A percentile compares a stretch with the other conserved stretches of the same genome.
Evolutionary conservation across 2,888 invertebrate genomes (phyloP).

Genomic region (Parnassius smintheus): DNA sequence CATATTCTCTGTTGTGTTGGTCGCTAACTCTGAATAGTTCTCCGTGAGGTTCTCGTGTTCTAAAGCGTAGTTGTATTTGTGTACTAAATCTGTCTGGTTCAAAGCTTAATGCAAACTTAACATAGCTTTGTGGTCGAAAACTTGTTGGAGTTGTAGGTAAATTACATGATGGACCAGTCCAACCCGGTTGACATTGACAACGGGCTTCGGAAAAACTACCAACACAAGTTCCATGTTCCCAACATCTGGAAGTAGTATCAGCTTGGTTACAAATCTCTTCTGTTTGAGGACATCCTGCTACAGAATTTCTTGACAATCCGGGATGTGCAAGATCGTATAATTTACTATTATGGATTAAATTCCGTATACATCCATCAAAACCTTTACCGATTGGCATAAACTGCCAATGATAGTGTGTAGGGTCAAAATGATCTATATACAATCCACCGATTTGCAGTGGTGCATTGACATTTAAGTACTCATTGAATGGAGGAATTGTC

Average conservation of each 20-base stretch:
- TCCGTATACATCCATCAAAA: conserved; percentile 97
- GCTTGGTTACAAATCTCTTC: conserved; percentile 95
- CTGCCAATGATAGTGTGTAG: conserved; percentile 93
- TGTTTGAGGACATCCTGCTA: conserved; percentile 95
- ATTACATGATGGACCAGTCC: conserved; percentile 94
- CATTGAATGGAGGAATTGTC: conserved; percentile 95
- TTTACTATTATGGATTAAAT: conserved; percentile 97
- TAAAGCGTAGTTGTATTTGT: conserved; percentile 95
- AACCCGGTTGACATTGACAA: conserved; percentile 97
- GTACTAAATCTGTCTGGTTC: conserved; percentile 96
- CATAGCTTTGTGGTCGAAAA: conserved; percentile 96
- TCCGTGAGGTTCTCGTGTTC: conserved; percentile 95
- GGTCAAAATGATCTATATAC: conserved; percentile 94
- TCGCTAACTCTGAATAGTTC: conserved; percentile 96
- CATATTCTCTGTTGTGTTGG: conserved; percentile 96
- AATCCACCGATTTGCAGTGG: conserved; percentile 97
- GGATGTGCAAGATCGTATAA: conserved; percentile 97
- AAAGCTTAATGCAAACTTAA: conserved; percentile 97
- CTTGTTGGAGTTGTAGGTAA: conserved; percentile 94
- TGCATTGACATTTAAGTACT: conserved; percentile 97
- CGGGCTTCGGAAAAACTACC: conserved; percentile 93
- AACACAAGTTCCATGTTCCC: conserved; percentile 97
- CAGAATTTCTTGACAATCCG: conserved; percentile 91
- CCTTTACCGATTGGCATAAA: conserved; percentile 94
- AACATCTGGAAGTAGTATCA: conserved; percentile 91